Evolutionary conservation across 2,888 invertebrate genomes (phyloP), one percentile per base, ranked within the genome.

Genomic region (Drosophila pegasa): DNA sequence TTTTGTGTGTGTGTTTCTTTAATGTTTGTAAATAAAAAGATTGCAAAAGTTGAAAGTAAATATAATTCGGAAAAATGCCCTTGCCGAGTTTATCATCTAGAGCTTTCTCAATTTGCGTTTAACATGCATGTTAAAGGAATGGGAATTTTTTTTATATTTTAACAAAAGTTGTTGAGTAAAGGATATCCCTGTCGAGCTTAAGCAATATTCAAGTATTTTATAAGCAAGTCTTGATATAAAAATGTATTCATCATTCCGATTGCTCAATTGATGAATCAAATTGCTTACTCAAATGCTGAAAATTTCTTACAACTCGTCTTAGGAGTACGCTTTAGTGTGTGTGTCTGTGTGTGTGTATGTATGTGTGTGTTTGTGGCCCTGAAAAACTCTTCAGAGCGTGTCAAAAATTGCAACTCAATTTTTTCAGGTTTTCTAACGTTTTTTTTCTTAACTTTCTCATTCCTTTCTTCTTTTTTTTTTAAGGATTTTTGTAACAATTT

Each of bases 401-500:
- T 45, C 16, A 51, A 45, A 60, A 63, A 57, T 57, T 57, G 22
- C 60, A 66, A 73, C 62, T 65, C 40, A 76, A 65, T 59, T 31
- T 31, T 47, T 63, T 65, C n/a, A 63, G 67, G 52, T 55, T 60
- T 63, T 20, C 58, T 52, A 27, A 38, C 10, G 16, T 37, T 65
- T 54, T 65, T 54, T 16, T 37, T 50, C 41, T 65, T 20, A 33
- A 54, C 2, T 55, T 40, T 63, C 16, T 55, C 16, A 18, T 29
- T 29, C 3, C 0, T 40, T 48, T 20, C 40, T 56, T 31, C 6
- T 47, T 43, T 55, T 33, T 18, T 43, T 43, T 5, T 1, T 43
- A n/a, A n/a, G 29, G 29, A 16, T 18, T 38, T 70, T 60, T 61
- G 35, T 71, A 73, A 79, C 88, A 77, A 60, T 80, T 70, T 74